These are phyloP conservation scores for Mus spicilegus DNA, from an alignment of 2,113 vertebrate species.

Conservation along the genomic window DNA sequence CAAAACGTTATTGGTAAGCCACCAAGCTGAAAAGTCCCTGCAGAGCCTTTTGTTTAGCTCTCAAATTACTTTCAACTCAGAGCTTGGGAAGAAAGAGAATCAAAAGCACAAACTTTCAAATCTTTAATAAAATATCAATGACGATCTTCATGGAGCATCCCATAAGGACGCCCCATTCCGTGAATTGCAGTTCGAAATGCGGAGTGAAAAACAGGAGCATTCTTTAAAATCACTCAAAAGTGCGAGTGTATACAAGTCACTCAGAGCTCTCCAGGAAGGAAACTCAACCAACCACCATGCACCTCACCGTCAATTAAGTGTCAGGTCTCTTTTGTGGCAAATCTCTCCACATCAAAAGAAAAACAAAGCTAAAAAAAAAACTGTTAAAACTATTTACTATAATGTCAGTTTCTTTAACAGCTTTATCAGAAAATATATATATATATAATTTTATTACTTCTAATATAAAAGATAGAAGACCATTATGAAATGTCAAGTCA, in stretches of 20 bases:
- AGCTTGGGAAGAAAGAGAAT: conserved; percentile 69
- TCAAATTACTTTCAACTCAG: conserved; percentile 72
- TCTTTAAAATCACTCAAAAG: conserved; percentile 60
- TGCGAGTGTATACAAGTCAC: neutral
- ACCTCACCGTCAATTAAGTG: neutral
- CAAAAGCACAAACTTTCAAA: conserved; percentile 67
- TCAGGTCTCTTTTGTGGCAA: conserved; percentile 42
- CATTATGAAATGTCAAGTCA: neutral
- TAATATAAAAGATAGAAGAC: conserved; percentile 36
- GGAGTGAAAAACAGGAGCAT: conserved; percentile 59
- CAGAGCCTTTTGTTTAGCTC: conserved; percentile 66
- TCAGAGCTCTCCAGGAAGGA: conserved; percentile 48
- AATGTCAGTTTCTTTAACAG: conserved; percentile 42
- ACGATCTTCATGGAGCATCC: conserved; percentile 55
- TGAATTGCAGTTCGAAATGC: conserved; percentile 60
- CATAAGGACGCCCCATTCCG: conserved; percentile 41
- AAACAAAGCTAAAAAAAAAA: neutral
- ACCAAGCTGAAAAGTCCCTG: conserved; percentile 61
- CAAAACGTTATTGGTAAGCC: conserved; percentile 71
- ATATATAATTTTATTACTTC: conserved; percentile 28
- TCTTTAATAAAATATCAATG: conserved; percentile 69
- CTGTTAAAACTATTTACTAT: conserved; percentile 10
- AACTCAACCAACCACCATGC: neutral
- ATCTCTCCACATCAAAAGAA: conserved; percentile 56
- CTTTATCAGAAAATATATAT: neutral